Base-by-base conservation (phyloP, 2,113 vertebrate genomes). In the Paramormyrops kingsleyae region DNA sequence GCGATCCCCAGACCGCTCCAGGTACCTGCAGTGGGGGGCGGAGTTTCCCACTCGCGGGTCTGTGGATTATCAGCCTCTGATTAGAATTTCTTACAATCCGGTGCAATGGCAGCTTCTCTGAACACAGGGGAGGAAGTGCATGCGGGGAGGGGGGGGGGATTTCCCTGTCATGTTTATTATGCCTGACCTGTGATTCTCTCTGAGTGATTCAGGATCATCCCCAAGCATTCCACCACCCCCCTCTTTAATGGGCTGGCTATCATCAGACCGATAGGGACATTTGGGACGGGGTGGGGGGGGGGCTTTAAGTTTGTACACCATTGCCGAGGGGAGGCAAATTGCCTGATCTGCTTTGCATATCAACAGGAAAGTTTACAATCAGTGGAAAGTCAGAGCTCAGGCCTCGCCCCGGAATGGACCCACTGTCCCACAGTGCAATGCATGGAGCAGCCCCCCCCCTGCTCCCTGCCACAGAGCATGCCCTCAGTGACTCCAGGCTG, bases 281-380 rank as follows among this genome's bases (percentile, higher is more conserved):
- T 27, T 39, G 7, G 17, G 42, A 44, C 1, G 8, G 35, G 80
- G 1, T 21, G 19, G 80, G 80, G 13, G 9, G 42, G 31, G 77
- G 31, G 56, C 92, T 94, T 94, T 95, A 93, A 90, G 93, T 95
- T 92, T 94, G 93, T 95, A 91, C 91, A 93, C 89, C 90, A 92
- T 96, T 94, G 92, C 93, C 89, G 94, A 94, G 93, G 93, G 92
- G 92, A 93, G 92, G 91, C 92, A 90, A 94, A 92, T 94, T 89
- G 94, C 93, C 91, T 91, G 66, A 89, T 87, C 93, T 93, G 93
- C 92, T 95, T 95, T 95, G 94, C 94, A 95, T 95, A 93, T 95
- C 93, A 94, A 94, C 92, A 94, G 93, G 93, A 94, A 94, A 92
- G 93, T 95, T 94, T 93, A 93, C 92, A 92, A 91, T 93, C 91